phyloP scores from a whole-genome alignment of 2,797 vertebrate genomes.

The Myotis myotis region DNA sequence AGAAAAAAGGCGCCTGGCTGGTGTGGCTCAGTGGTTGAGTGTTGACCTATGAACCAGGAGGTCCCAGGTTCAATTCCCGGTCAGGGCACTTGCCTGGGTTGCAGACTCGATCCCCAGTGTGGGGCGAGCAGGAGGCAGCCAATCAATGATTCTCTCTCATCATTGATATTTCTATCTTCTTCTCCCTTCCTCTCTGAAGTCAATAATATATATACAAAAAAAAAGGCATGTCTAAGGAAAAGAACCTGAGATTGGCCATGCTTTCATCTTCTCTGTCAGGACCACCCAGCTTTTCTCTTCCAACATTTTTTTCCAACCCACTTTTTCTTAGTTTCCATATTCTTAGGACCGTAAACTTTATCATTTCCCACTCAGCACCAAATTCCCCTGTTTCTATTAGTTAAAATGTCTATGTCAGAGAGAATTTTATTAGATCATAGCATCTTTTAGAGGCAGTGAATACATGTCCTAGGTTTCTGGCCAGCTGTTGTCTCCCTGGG shows the following conservation, averaged over 20 bases:
- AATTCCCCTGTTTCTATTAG: background rate
- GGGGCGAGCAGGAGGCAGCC: no score
- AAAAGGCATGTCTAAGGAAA: background rate
- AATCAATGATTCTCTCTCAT: no score
- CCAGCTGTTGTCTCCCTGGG: background rate
- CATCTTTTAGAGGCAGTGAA: background rate
- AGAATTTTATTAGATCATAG: background rate
- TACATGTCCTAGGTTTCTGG: background rate
- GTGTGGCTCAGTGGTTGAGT: no score
- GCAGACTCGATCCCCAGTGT: no score
- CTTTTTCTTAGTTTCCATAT: background rate
- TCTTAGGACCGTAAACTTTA: background rate
- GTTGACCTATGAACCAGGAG: no score
- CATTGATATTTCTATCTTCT: no score
- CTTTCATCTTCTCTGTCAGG: background rate
- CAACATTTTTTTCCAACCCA: background rate
- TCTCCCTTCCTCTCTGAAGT: no score
- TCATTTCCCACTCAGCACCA: background rate
- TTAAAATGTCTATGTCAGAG: background rate
- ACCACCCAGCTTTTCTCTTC: background rate
- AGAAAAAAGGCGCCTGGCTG: background rate
- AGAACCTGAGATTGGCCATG: background rate
- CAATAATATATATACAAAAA: no score
- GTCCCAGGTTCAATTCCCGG: no score
- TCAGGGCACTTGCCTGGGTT: no score